phyloP scores from a whole-genome alignment of 92 coral and sea anemone species.

The Metridium senile region DNA sequence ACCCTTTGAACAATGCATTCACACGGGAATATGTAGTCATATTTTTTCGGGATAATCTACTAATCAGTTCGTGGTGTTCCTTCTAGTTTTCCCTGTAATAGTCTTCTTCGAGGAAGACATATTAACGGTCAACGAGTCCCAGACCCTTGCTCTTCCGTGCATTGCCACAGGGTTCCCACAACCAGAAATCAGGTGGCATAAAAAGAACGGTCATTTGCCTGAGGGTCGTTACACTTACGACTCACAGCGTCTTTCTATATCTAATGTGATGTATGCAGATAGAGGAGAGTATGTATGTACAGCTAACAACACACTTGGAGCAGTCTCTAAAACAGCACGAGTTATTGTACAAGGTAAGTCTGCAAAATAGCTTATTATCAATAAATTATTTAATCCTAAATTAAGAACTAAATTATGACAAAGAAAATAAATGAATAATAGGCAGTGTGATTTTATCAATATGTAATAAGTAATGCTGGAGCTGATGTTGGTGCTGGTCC shows the following conservation, averaged over 20 bases:
- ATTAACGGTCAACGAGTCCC: conserved; percentile 10
- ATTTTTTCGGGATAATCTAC: background rate
- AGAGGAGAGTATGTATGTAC: conserved; percentile 24
- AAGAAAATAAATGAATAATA: no score
- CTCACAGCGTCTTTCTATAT: background rate
- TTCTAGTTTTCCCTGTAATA: conserved; percentile 18
- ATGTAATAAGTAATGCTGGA: no score
- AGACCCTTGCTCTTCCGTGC: conserved; percentile 12
- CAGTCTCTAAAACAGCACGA: background rate
- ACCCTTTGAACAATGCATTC: no score
- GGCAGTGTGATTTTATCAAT: no score
- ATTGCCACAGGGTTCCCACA: conserved; percentile 16
- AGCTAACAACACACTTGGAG: conserved; percentile 9
- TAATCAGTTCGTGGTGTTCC: background rate
- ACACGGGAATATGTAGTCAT: background rate
- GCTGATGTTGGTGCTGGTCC: no score
- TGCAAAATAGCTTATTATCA: background rate
- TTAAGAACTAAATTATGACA: no score
- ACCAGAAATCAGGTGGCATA: background rate
- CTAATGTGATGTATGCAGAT: background rate
- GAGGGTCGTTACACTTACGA: background rate
- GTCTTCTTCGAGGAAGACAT: background rate
- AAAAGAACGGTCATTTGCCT: conserved; percentile 1
- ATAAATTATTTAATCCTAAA: no score
- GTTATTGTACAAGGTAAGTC: conserved; percentile 14